A percentile compares a stretch with the other conserved stretches of the same genome.
These are phyloP conservation scores for Acipenser transmontanus DNA, from an alignment of 2,797 vertebrate species.

Conservation along the genomic window DNA sequence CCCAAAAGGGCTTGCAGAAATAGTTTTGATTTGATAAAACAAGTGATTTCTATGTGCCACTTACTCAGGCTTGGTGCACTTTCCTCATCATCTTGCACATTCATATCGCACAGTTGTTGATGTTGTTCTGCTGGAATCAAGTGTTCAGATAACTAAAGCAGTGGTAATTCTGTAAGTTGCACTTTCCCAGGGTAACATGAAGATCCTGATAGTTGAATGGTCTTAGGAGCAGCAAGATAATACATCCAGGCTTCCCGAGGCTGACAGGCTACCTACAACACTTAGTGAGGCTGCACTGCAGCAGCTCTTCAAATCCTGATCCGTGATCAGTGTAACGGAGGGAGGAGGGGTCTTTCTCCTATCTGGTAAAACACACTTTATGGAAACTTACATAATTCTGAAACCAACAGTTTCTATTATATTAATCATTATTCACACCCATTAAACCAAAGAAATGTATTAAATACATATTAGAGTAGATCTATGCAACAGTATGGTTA, in stretches of 20 bases:
- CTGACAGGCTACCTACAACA: slow-evolving; percentile 39
- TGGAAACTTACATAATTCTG: slow-evolving; percentile 5
- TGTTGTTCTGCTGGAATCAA: not conserved
- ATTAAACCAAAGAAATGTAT: too few relatives aligned
- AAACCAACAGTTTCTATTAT: not conserved
- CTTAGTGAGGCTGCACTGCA: slow-evolving; percentile 53
- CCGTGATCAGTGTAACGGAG: slow-evolving; percentile 39
- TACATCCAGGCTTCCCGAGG: too few relatives aligned
- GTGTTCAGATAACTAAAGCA: not conserved
- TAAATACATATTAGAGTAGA: too few relatives aligned
- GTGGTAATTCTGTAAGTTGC: not conserved
- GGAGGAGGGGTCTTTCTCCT: slow-evolving; percentile 13
- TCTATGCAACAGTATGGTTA: too few relatives aligned
- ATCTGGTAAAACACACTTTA: slow-evolving; percentile 21
- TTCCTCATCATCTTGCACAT: not conserved
- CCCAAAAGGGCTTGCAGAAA: too few relatives aligned
- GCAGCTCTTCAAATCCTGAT: slow-evolving; percentile 53
- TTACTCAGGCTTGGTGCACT: not conserved
- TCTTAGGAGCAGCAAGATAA: too few relatives aligned
- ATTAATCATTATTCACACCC: too few relatives aligned
- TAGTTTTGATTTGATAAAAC: too few relatives aligned
- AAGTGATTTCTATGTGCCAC: not conserved
- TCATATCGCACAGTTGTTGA: not conserved
- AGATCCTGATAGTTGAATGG: not conserved
- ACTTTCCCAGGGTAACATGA: not conserved